Conservation (phyloP, 2,797 vertebrate genomes). For the Dermochelys coriacea region DNA sequence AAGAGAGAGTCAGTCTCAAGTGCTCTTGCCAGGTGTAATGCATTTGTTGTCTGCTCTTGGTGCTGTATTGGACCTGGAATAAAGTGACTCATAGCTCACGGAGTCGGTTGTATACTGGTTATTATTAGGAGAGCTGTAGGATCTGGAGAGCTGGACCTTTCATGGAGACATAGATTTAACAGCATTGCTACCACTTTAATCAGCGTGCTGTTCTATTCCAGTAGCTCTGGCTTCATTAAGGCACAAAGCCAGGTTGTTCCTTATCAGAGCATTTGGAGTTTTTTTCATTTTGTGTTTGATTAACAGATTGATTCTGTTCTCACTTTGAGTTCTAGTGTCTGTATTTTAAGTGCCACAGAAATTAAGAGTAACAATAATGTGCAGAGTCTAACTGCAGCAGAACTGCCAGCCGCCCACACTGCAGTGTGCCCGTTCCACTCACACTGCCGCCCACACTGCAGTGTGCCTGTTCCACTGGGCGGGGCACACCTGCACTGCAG, state of each 20-base stretch:
- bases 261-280: fast-evolving
- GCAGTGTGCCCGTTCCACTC: neutral
- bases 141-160: neutral
- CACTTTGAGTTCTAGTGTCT: fast-evolving
- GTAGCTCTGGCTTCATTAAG: fast-evolving
- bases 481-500: neutral
- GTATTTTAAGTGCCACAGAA: neutral
- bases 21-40: neutral
- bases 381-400: neutral
- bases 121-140: fast-evolving
- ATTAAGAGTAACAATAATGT: neutral
- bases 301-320: neutral
- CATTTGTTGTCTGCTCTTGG: neutral
- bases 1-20: neutral
- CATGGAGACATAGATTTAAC: neutral
- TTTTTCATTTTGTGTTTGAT: neutral
- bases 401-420: neutral
- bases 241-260: neutral
- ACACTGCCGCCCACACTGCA: neutral
- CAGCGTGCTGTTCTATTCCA: fast-evolving
- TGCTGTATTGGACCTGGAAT: neutral
- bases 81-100: fast-evolving
- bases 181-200: fast-evolving
- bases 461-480: neutral
- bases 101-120: neutral